Evolutionary conservation across 2,888 invertebrate genomes (phyloP).

Genomic region (Plagodis pulveraria): DNA sequence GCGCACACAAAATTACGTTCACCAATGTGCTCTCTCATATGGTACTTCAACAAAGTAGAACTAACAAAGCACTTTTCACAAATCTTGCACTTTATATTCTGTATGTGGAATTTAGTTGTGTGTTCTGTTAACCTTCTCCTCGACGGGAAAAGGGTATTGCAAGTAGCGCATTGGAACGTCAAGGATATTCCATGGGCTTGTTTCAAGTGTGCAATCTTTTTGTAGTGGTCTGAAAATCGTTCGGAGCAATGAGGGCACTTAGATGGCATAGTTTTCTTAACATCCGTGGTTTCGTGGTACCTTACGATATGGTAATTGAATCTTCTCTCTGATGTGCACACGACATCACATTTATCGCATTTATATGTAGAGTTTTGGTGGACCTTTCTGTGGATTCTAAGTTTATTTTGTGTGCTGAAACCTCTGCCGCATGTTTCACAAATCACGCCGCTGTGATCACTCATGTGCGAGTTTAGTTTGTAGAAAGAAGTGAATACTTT

Average conservation of each 20-base stretch:
- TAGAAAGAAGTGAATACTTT: not conserved
- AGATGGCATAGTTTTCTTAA: no score
- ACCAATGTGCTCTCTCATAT: not conserved
- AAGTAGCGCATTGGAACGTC: not conserved
- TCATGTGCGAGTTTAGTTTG: not conserved
- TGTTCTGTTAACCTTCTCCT: not conserved
- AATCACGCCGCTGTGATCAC: not conserved
- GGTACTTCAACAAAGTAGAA: not conserved
- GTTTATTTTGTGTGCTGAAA: not conserved
- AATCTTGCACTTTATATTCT: not conserved
- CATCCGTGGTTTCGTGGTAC: not conserved
- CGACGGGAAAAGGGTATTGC: not conserved
- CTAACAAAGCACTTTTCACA: not conserved
- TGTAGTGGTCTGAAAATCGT: slow-evolving; percentile 5
- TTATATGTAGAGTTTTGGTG: not conserved
- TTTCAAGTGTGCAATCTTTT: slow-evolving; percentile 3
- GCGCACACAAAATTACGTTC: slow-evolving; percentile 11
- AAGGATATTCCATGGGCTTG: not conserved
- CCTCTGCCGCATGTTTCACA: not conserved
- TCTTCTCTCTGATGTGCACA: not conserved
- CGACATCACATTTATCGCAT: not conserved
- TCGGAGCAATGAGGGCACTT: slow-evolving; percentile 1
- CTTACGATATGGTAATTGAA: not conserved
- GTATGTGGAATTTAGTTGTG: not conserved
- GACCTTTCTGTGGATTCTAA: not conserved